phyloP scores from a whole-genome alignment of 1,140 invertebrate genomes.

The Mizuhopecten yessoensis region DNA sequence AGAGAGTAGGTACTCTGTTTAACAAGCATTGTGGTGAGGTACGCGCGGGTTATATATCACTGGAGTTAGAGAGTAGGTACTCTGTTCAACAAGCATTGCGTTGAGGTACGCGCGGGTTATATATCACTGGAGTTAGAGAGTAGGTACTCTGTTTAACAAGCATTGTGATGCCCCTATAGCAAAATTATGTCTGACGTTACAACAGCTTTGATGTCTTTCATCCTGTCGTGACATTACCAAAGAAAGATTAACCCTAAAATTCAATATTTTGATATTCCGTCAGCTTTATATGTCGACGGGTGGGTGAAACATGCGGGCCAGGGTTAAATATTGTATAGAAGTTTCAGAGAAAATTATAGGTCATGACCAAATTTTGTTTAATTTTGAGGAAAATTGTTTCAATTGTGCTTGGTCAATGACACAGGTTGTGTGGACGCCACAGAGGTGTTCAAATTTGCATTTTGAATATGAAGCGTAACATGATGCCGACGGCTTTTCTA shows the following conservation, averaged over 20 bases:
- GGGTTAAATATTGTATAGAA: background rate
- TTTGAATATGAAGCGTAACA: constrained; percentile 7
- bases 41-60: no score
- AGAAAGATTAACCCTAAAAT: constrained; percentile 29
- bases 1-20: no score
- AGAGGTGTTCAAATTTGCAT: constrained; percentile 18
- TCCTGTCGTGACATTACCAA: constrained; percentile 22
- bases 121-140: no score
- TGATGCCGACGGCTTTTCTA: background rate
- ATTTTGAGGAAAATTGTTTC: constrained; percentile 24
- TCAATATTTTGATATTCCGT: constrained; percentile 17
- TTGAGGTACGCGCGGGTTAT: background rate
- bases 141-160: constrained; percentile 12
- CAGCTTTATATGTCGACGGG: background rate
- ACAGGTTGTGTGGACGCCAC: background rate
- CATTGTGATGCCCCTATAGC: background rate
- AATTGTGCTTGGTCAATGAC: constrained; percentile 14
- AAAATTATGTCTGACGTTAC: background rate
- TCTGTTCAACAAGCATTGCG: background rate
- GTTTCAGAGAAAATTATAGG: constrained; percentile 19
- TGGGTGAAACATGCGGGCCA: background rate
- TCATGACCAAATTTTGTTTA: constrained; percentile 29
- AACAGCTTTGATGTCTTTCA: constrained; percentile 26
- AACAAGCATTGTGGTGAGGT: no score
- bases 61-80: no score